phyloP scores from a whole-genome alignment of 2,797 vertebrate species.

The Euthynnus affinis region DNA sequence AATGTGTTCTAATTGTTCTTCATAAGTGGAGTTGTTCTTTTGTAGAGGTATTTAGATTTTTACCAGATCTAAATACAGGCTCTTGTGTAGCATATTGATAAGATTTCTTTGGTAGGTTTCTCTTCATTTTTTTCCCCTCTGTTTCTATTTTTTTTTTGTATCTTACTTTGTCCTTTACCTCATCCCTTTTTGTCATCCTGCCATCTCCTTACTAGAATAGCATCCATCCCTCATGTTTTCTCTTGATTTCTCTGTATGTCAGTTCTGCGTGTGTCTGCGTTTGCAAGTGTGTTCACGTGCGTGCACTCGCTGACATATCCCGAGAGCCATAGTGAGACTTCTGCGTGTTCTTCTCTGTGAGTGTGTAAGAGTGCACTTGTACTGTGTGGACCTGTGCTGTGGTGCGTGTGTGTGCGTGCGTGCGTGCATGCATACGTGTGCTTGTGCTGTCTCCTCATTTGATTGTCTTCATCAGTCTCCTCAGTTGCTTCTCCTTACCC shows the following conservation, averaged over 20 bases:
- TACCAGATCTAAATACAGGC: constrained; percentile 80
- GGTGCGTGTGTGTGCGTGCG: constrained; percentile 33
- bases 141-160: constrained; percentile 22
- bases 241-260: constrained; percentile 72
- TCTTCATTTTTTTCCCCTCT: constrained; percentile 43
- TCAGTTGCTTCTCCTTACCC: constrained; percentile 80
- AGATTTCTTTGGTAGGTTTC: constrained; percentile 77
- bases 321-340: constrained; percentile 53
- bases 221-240: constrained; percentile 68
- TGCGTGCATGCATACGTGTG: constrained; percentile 56
- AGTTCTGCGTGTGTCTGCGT: constrained; percentile 74
- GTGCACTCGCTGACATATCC: constrained; percentile 57
- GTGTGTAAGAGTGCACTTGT: constrained; percentile 19
- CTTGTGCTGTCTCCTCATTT: constrained; percentile 74
- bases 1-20: constrained; percentile 72
- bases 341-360: constrained; percentile 44
- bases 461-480: constrained; percentile 72
- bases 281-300: constrained; percentile 48
- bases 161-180: constrained; percentile 61
- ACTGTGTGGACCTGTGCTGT: constrained; percentile 13
- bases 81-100: constrained; percentile 74
- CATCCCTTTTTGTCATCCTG: constrained; percentile 68
- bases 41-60: constrained; percentile 80
- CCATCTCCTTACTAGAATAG: constrained; percentile 71
- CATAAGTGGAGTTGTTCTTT: constrained; percentile 68